Evolutionary conservation across 37 sponge, comb jelly and placozoan genomes (phyloP), one percentile per base, ranked within the genome.

Genomic region (Tethya wilhelma): DNA sequence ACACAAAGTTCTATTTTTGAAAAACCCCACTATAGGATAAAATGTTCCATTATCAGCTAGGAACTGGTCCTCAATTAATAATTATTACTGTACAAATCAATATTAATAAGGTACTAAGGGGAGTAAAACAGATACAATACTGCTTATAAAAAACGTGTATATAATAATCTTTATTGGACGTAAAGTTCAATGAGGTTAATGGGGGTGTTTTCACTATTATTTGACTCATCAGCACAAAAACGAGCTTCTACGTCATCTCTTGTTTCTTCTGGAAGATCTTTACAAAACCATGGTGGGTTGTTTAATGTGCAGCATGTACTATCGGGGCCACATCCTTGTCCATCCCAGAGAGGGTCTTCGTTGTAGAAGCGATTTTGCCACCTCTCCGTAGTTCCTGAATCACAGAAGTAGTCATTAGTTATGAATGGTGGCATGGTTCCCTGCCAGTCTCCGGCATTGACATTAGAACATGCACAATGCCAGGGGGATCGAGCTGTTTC

Each of bases 261-360:
- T n/a, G 57, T 67, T 2, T 53, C 34, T 4, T 1, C 19, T 23
- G 69, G 69, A 7, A 79, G 79, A 4, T 41, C 37, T 39, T 43
- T 79, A 37, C 67, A 68, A 20, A 79, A 79, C 79, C 79, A 79
- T 36, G 79, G 79, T 19, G 69, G 79, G 9, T 34, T 67, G 37
- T 53, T 79, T n/a, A 66, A 67, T 1, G 37, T 67, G 59, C 79
- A 79, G 56, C 79, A 79, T 22, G 79, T 66, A 39, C 79, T 67
- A 5, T 7, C 6, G 14, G 53, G 38, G 22, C 56, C 69, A 67
- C 79, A 79, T 20, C 56, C 69, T 69, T 30, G 17, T 4, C 79
- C 79, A 20, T 66, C 68, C 79, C 79, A 79, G 7, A 79, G 37
- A 26, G 79, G 68, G 34, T 79, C 56, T 46, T 79, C 56, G 31